phyloP scores from a whole-genome alignment of 2,113 vertebrate species.

The Collichthys lucidus region DNA sequence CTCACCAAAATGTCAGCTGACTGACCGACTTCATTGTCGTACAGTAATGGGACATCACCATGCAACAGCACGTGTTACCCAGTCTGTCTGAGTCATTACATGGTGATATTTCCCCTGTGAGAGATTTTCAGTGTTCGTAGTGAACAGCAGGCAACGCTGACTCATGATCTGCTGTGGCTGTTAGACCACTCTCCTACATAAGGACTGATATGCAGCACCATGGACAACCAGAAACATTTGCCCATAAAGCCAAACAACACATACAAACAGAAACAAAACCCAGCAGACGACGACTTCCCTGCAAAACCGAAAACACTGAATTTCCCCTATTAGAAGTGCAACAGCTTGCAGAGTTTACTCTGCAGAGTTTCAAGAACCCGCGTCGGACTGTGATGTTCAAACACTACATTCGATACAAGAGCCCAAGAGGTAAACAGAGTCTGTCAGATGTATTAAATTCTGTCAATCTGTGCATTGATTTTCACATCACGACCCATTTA shows the following conservation, averaged over 20 bases:
- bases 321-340: slow-evolving; percentile 36
- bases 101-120: neutral
- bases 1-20: too few species aligned
- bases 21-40: neutral
- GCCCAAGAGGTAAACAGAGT: neutral
- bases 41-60: slow-evolving; percentile 5
- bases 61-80: slow-evolving; percentile 9
- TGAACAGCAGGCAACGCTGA: slow-evolving; percentile 44
- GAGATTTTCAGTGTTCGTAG: neutral
- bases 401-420: neutral
- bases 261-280: slow-evolving; percentile 45
- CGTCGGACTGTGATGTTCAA: neutral
- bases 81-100: slow-evolving; percentile 37
- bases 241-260: slow-evolving; percentile 46
- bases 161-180: slow-evolving; percentile 41
- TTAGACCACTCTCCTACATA: slow-evolving; percentile 5
- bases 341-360: slow-evolving; percentile 64
- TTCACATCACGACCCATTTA: neutral
- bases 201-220: slow-evolving; percentile 46
- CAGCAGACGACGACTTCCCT: neutral
- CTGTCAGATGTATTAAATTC: neutral
- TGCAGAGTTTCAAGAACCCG: slow-evolving; percentile 6
- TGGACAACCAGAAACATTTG: slow-evolving; percentile 65
- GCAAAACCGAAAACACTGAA: slow-evolving; percentile 43
- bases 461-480: neutral